Percentiles rank a stretch among this genome's conserved stretches.
Evolutionary conservation across 30 jellyfish, hydroid and myxozoan species (phyloP).

Genomic region (Phacellophora camtschatica): DNA sequence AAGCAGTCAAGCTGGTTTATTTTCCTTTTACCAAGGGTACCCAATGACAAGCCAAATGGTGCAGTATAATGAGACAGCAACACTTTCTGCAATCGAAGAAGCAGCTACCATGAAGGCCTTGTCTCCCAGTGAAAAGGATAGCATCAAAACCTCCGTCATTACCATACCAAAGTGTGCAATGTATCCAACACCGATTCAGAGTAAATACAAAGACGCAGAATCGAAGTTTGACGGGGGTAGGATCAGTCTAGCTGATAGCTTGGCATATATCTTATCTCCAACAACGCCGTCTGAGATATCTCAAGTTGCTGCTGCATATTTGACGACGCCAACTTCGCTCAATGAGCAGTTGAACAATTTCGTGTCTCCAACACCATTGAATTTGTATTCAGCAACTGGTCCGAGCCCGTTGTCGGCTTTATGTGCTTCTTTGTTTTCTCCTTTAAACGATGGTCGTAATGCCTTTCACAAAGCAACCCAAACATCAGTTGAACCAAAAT

Average conservation of each 20-base stretch:
- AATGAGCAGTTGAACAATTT: constrained; percentile 9
- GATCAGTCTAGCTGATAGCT: constrained; percentile 7
- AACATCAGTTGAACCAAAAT: constrained; percentile 66
- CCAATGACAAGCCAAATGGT: constrained; percentile 34
- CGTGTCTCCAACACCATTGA: constrained; percentile 32
- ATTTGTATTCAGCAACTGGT: constrained; percentile 34
- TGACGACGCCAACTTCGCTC: constrained; percentile 52
- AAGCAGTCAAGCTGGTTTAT: constrained; percentile 6
- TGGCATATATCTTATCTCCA: constrained; percentile 41
- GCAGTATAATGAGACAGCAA: constrained; percentile 4
- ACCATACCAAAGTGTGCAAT: constrained; percentile 60
- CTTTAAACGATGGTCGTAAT: constrained; percentile 39
- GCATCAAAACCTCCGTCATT: constrained; percentile 4
- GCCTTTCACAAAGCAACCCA: constrained; percentile 55
- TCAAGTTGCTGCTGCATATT: constrained; percentile 31
- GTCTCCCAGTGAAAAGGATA: not conserved
- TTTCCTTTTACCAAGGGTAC: constrained; percentile 15
- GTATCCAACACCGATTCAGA: constrained; percentile 38
- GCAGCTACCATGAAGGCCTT: constrained; percentile 11
- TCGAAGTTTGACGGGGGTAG: constrained; percentile 7
- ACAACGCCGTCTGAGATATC: constrained; percentile 50
- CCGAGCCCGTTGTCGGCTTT: constrained; percentile 79
- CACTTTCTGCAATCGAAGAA: constrained; percentile 28
- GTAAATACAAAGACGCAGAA: not conserved
- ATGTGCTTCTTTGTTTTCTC: constrained; percentile 78